Conservation (phyloP, 64 coral and sea anemone species). For the Actinia equina region DNA sequence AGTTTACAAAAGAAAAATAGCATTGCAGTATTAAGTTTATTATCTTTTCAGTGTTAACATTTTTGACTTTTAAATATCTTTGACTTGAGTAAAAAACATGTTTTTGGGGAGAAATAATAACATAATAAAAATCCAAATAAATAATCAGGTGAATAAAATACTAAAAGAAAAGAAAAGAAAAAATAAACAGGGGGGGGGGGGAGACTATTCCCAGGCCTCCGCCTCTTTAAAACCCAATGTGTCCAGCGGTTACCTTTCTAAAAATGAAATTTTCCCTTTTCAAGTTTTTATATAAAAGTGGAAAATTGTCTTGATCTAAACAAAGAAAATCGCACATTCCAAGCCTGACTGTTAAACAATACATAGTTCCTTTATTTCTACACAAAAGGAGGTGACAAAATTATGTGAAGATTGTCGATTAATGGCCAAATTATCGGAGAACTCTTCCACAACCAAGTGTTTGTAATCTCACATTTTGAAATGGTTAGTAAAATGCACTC, state of each 20-base stretch:
- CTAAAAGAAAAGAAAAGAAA: too few species aligned
- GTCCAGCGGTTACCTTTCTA: not conserved
- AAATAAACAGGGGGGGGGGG: too few species aligned
- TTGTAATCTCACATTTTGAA: not conserved
- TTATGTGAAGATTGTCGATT: not conserved
- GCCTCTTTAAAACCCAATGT: not conserved
- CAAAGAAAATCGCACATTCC: not conserved
- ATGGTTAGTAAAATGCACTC: conserved; percentile 20
- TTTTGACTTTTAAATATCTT: too few species aligned
- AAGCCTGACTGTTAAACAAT: not conserved
- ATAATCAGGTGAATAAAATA: too few species aligned
- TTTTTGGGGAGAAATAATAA: too few species aligned
- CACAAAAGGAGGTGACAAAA: not conserved
- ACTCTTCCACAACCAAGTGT: not conserved
- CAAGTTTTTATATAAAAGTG: not conserved
- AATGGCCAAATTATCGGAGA: not conserved
- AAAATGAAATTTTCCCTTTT: not conserved
- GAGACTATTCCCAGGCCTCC: not conserved
- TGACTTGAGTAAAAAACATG: too few species aligned
- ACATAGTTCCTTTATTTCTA: not conserved
- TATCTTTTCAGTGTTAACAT: too few species aligned
- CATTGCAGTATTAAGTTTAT: too few species aligned
- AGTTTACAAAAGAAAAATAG: too few species aligned
- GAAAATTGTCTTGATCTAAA: not conserved
- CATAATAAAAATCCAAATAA: too few species aligned